Percentiles rank a stretch among this genome's conserved stretches.
phyloP scores from a whole-genome alignment of 2,113 vertebrate genomes.

The Columbina picui region DNA sequence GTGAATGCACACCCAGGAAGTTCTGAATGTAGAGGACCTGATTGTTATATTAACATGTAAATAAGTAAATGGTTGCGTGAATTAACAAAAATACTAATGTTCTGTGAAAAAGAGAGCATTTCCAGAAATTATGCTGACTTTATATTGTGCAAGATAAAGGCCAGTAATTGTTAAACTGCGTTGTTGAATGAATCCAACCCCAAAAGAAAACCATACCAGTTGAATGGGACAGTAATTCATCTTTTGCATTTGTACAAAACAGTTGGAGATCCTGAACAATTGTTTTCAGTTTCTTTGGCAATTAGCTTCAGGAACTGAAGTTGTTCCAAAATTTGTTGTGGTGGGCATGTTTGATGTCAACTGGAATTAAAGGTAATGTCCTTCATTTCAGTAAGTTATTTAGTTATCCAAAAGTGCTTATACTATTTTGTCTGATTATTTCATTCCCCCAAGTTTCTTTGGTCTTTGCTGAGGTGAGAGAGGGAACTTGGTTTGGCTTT shows the following conservation, averaged over 20 bases:
- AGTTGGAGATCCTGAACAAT: background rate
- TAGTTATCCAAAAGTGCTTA: constrained; percentile 38
- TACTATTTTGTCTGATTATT: constrained; percentile 39
- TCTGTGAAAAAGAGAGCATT: constrained; percentile 29
- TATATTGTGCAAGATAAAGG: constrained; percentile 4
- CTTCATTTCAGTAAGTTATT: constrained; percentile 47
- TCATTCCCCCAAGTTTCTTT: constrained; percentile 76
- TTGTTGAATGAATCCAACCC: background rate
- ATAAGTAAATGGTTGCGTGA: constrained; percentile 45
- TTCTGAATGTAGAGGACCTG: constrained; percentile 67
- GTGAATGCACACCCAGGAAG: constrained; percentile 15
- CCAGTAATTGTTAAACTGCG: background rate
- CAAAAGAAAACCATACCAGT: background rate
- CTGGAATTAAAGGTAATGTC: constrained; percentile 62
- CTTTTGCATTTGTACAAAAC: constrained; percentile 17
- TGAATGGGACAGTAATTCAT: constrained; percentile 4
- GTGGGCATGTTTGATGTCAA: constrained; percentile 29
- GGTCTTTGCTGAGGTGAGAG: constrained; percentile 71
- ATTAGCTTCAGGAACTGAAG: background rate
- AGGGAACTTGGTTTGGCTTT: constrained; percentile 54
- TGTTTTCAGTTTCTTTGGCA: constrained; percentile 24
- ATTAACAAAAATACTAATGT: constrained; percentile 32
- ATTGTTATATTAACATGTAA: constrained; percentile 54
- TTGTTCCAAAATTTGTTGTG: background rate
- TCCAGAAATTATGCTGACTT: constrained; percentile 7